Percentiles rank a stretch among this genome's conserved stretches.
These are phyloP conservation scores for Diarsia brunnea DNA, from an alignment of 2,888 invertebrate species.

Conservation along the genomic window DNA sequence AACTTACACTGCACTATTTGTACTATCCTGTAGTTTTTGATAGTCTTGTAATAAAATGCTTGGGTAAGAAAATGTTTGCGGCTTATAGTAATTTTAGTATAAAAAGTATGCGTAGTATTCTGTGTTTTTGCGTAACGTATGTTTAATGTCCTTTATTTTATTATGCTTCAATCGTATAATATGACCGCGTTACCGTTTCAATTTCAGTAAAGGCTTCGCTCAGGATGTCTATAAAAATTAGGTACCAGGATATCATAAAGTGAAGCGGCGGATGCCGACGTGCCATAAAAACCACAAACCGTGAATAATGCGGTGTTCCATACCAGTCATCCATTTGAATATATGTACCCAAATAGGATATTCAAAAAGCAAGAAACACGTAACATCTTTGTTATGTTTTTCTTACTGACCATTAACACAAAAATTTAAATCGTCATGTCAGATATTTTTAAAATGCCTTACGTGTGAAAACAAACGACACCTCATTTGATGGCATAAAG, in stretches of 20 bases:
- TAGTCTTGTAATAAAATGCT: not conserved
- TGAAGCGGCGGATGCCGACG: constrained; percentile 43
- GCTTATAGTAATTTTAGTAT: not conserved
- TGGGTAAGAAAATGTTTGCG: not conserved
- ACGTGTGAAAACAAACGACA: too few relatives aligned
- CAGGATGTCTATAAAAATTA: constrained; percentile 58
- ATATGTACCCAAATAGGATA: constrained; percentile 26
- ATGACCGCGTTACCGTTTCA: constrained; percentile 23
- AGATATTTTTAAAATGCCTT: constrained; percentile 12
- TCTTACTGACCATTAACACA: constrained; percentile 3
- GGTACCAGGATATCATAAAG: constrained; percentile 63
- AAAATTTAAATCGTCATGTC: constrained; percentile 1
- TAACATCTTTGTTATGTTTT: constrained; percentile 20
- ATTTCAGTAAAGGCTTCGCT: constrained; percentile 46
- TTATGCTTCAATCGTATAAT: constrained; percentile 10
- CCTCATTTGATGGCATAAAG: constrained; percentile 15
- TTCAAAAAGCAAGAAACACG: constrained; percentile 22
- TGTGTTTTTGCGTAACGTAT: constrained; percentile 9
- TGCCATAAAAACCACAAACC: constrained; percentile 60
- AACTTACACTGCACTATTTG: constrained; percentile 24
- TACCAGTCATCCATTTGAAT: constrained; percentile 46
- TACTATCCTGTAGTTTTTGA: constrained; percentile 9
- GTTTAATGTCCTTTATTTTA: constrained; percentile 32
- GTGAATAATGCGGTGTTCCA: constrained; percentile 57
- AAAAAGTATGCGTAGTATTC: not conserved